A percentile compares a stretch with the other conserved stretches of the same genome.
Evolutionary conservation across 2,113 vertebrate species (phyloP).

Genomic region (Crocuta crocuta): DNA sequence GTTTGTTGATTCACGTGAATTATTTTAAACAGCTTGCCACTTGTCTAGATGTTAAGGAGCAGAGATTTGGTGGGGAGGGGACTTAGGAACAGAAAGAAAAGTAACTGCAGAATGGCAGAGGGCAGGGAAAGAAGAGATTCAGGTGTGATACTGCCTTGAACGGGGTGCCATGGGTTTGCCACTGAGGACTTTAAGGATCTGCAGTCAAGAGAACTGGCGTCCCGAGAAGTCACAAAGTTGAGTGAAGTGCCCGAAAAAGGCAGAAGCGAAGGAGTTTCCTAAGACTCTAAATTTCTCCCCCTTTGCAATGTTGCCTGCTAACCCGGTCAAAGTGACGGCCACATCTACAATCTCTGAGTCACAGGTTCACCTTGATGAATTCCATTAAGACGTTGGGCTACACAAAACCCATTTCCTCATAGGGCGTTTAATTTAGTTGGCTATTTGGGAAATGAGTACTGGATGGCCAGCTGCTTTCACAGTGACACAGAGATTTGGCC

Average conservation of each 20-base stretch:
- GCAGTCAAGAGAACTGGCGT: neutral
- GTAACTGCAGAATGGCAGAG: neutral
- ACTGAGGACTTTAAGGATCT: neutral
- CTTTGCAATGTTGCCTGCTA: neutral
- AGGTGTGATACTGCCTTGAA: too few species aligned
- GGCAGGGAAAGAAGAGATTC: neutral
- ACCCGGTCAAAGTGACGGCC: neutral
- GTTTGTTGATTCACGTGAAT: neutral
- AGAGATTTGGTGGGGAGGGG: neutral
- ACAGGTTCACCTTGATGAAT: neutral
- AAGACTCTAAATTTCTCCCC: neutral
- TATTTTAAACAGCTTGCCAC: conserved; percentile 43
- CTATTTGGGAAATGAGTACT: neutral
- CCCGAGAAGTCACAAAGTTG: neutral
- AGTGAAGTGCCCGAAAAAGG: neutral
- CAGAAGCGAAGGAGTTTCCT: neutral
- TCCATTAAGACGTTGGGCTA: neutral
- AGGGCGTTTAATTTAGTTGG: neutral
- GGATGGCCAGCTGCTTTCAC: neutral
- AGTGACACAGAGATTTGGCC: neutral
- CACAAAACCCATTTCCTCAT: neutral
- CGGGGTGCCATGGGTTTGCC: neutral
- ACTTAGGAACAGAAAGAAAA: neutral
- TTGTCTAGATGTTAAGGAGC: neutral
- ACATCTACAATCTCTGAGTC: neutral